Conservation (phyloP, 2,113 vertebrate species). For the Calonectris borealis region DNA sequence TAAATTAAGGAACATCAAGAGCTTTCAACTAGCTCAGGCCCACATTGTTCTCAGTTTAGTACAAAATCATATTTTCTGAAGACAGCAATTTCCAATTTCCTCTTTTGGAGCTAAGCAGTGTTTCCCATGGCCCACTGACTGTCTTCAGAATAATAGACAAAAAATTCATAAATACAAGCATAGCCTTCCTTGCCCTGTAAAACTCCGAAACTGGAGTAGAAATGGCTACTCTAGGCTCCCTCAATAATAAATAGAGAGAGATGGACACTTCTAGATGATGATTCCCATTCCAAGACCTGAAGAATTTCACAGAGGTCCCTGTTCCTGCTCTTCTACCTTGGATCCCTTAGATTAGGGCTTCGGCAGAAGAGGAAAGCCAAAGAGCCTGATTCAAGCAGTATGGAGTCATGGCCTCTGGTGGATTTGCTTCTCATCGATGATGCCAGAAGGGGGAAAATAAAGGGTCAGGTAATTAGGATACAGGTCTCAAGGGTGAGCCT, state of each 20-base stretch:
- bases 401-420: background rate
- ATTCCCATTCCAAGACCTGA: background rate
- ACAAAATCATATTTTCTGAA: background rate
- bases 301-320: background rate
- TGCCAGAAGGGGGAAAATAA: background rate
- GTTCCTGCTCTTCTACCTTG: background rate
- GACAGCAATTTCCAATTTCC: background rate
- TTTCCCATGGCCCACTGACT: background rate
- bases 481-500: background rate
- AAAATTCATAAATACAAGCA: background rate
- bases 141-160: background rate
- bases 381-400: background rate
- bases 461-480: background rate
- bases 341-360: background rate
- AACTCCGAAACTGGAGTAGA: background rate
- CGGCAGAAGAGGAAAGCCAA: background rate
- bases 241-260: background rate
- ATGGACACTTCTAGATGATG: background rate
- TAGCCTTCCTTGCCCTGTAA: background rate
- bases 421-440: background rate
- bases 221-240: background rate
- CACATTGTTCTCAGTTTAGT: background rate
- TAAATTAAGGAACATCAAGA: background rate
- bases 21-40: background rate
- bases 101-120: background rate